phyloP scores from a whole-genome alignment of 53 echinoderm and acorn worm species.

The Crossaster papposus region DNA sequence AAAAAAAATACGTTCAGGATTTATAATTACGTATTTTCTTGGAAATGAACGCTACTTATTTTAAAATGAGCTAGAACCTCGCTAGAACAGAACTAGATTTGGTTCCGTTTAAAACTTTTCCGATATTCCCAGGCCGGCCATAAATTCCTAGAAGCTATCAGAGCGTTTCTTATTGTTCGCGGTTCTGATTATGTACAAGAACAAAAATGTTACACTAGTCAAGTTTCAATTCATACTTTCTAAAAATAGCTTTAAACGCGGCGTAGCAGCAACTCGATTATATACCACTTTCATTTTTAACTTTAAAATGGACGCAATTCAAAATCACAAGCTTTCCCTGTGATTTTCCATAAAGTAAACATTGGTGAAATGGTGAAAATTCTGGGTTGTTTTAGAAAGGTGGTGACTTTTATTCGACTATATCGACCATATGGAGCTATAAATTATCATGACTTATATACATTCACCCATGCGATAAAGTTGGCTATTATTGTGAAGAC shows the following conservation, averaged over 20 bases:
- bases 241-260: not conserved
- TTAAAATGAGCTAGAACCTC: not conserved
- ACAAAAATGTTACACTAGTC: not conserved
- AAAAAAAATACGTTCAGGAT: not conserved
- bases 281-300: too few relatives aligned
- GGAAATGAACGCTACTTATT: not conserved
- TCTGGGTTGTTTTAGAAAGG: too few relatives aligned
- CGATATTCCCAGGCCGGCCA: not conserved
- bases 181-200: slow-evolving; percentile 26
- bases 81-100: not conserved
- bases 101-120: not conserved
- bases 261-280: not conserved
- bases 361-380: too few relatives aligned
- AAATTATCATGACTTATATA: too few relatives aligned
- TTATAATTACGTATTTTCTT: not conserved
- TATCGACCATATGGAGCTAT: too few relatives aligned
- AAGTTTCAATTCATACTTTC: not conserved
- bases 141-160: slow-evolving; percentile 33
- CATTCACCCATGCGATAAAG: too few relatives aligned
- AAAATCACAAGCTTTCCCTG: too few relatives aligned
- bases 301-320: too few relatives aligned
- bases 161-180: slow-evolving; percentile 23
- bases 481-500: too few relatives aligned
- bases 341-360: too few relatives aligned
- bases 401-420: too few relatives aligned